phyloP scores from a whole-genome alignment of 2,797 vertebrate species.

The Melanotaenia maccullochi region DNA sequence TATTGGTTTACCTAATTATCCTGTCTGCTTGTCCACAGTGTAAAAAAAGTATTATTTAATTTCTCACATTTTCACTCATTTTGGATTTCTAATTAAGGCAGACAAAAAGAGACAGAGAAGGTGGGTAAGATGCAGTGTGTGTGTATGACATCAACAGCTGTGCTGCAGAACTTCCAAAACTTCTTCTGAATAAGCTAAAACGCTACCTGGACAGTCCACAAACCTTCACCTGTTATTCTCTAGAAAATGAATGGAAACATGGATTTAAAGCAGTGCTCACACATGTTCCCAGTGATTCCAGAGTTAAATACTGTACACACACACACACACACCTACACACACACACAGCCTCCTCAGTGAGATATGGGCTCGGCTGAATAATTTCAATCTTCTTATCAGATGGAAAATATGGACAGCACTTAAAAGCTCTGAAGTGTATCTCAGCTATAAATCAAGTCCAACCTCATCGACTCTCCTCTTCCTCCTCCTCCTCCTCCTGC shows the following conservation, averaged over 20 bases:
- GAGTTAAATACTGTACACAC: constrained; percentile 33
- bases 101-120: no score
- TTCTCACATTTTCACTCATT: no score
- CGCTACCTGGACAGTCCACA: no score
- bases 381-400: constrained; percentile 75
- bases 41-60: no score
- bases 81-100: no score
- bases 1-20: no score
- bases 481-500: background rate
- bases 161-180: no score
- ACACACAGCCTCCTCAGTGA: constrained; percentile 21
- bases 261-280: background rate
- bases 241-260: background rate
- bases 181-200: no score
- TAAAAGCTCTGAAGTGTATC: constrained; percentile 76
- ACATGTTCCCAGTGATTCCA: constrained; percentile 1
- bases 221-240: background rate
- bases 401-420: constrained; percentile 76
- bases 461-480: constrained; percentile 34
- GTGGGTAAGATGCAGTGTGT: no score
- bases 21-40: no score
- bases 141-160: no score
- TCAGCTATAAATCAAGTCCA: constrained; percentile 71
- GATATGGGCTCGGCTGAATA: constrained; percentile 57
- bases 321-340: background rate